Base-by-base conservation (phyloP, 2,113 vertebrate genomes). In the Aegypius monachus region DNA sequence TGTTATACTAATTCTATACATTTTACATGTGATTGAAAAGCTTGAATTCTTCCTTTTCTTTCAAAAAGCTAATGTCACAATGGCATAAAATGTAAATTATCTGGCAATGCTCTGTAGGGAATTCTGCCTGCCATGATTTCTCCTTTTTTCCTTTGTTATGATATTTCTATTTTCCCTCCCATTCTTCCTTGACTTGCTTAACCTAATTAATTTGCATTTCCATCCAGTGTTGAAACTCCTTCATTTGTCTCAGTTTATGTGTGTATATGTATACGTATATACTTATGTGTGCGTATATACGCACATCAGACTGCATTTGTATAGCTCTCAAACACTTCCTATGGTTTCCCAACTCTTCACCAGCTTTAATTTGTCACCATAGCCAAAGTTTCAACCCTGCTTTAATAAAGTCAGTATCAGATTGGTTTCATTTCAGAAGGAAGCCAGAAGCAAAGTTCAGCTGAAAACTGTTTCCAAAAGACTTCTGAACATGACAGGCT, bases 11-110 rank as follows among this genome's bases (percentile, higher is more conserved):
- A 90, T 89, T 73, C 86, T 58, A 2, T 81, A 68, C 12, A 93
- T 85, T 91, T 90, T 61, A 77, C 70, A 62, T 82, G 29, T 62
- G 62, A 85, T 25, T 87, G 67, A 91, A 95, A 88, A 88, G 50
- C 59, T 66, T 82, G 59, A 93, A 70, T 87, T 93, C 65, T 87
- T 91, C 42, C 65, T 84, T 91, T 92, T 32, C n/a, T 67, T 77
- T 95, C 84, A 87, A 90, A 93, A 92, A 93, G 42, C 84, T 86
- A 90, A 40, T 88, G 86, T 56, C 58, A 83, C 73, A 73, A 40
- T 85, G 48, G 47, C 81, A 95, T 80, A 87, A 92, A 83, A 95
- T 62, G 66, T 79, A 94, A 94, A 94, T 93, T 75, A 77, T 75
- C 58, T 94, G 77, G 31, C 77, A 95, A 4, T 9, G 18, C 36